phyloP scores from a whole-genome alignment of 2,797 vertebrate species.

The Gallinago stenura region DNA sequence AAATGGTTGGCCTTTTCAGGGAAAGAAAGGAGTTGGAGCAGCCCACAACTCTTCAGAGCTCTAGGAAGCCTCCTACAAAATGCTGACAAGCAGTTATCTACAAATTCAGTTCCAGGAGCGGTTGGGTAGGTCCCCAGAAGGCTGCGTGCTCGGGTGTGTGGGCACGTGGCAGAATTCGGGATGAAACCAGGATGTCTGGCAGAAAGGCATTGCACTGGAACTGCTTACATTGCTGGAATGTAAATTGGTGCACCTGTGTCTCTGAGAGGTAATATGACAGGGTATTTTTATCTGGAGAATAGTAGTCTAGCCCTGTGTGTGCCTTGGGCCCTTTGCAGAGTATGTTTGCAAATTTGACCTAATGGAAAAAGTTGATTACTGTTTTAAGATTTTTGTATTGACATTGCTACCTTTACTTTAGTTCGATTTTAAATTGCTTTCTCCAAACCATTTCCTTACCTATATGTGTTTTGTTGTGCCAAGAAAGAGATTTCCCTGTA shows the following conservation, averaged over 20 bases:
- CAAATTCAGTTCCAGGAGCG: not conserved
- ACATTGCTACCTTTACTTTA: not conserved
- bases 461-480: constrained; percentile 19
- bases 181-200: not conserved
- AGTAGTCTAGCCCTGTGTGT: not conserved
- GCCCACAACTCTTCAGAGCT: not conserved
- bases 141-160: not conserved
- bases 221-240: not conserved
- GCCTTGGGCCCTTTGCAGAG: not conserved
- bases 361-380: not conserved
- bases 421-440: not conserved
- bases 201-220: not conserved
- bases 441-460: not conserved
- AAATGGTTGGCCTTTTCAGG: not conserved
- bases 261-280: not conserved
- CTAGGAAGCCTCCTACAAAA: not conserved
- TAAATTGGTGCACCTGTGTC: not conserved
- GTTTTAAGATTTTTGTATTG: constrained; percentile 4
- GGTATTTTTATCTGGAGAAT: not conserved
- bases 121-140: not conserved
- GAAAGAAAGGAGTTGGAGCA: not conserved
- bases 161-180: not conserved
- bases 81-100: not conserved
- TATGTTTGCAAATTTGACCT: not conserved
- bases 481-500: not conserved